Percentiles rank a stretch among this genome's conserved stretches.
Conservation (phyloP, 2,888 invertebrate species). For the Hybos culiciformis region DNA sequence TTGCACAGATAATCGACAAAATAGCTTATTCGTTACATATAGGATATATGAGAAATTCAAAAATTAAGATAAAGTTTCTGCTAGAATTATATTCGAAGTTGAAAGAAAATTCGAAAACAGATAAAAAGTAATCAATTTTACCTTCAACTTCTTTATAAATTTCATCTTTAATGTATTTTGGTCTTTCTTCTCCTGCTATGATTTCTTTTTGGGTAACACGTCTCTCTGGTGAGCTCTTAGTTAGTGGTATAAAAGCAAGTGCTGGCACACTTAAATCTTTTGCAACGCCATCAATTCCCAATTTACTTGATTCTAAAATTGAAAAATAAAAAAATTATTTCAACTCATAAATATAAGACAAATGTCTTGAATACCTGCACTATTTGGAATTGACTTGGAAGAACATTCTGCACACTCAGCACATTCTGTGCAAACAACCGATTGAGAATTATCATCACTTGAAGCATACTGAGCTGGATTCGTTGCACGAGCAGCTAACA, state of each 20-base stretch:
- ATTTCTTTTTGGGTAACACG: constrained; percentile 45
- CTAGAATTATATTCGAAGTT: no score
- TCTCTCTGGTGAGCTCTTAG: constrained; percentile 36
- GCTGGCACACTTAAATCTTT: constrained; percentile 30
- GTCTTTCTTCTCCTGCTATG: constrained; percentile 49
- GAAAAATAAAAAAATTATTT: constrained; percentile 3
- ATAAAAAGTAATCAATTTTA: no score
- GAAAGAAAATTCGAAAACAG: no score
- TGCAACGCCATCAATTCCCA: constrained; percentile 28
- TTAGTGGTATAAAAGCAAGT: constrained; percentile 33
- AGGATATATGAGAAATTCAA: no score
- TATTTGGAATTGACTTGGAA: constrained; percentile 22
- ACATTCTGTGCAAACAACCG: constrained; percentile 33
- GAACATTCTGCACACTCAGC: constrained; percentile 37
- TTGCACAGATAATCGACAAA: no score
- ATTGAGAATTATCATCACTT: constrained; percentile 27
- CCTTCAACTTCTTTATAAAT: constrained; percentile 15
- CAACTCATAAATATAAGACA: no score
- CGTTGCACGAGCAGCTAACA: constrained; percentile 35
- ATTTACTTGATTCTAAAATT: constrained; percentile 28
- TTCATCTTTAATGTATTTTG: constrained; percentile 33
- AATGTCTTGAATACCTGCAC: no score
- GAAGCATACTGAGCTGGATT: constrained; percentile 12
- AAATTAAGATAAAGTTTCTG: no score
- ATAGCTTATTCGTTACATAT: no score